Base-by-base conservation (phyloP, 2,888 invertebrate genomes). In the Eutolmus rufibarbis region DNA sequence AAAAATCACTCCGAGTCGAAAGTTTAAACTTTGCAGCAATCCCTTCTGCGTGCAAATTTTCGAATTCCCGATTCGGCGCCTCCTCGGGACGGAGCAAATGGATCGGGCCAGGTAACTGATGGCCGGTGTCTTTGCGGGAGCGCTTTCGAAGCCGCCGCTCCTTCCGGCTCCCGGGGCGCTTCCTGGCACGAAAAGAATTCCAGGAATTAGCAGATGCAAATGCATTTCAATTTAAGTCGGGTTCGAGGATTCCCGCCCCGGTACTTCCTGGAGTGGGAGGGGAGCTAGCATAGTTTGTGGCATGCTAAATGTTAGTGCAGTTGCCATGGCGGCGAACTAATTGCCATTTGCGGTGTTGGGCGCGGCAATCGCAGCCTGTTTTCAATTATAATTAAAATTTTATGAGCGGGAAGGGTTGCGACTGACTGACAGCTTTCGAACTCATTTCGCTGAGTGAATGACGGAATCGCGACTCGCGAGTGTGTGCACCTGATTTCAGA, bases 1-100 rank as follows among this genome's bases (percentile, higher is more conserved):
- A 84, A 84, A 84, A 84, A 84, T 84, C 84, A 84, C 84, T 84
- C 66, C 9, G 19, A 43, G 84, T 84, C 40, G 74, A 37, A 74
- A 74, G 84, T 84, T 84, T 84, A 84, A 84, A 84, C 66, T 84
- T 31, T 12, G 2, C 8, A 34, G n/a, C 66, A 84, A 46, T 51
- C 74, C 16, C 51, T 84, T 43, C 66, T 66, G 37, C 66, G 84
- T 46, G 46, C 56, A 31, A 81, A 81, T 51, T 81, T n/a, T 81
- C 34, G 34, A 81, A 56, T 56, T 23, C 57, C 31, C 56, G 31
- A 31, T 19, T 16, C 19, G 28, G 37, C 51, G 81, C 28, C 23
- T 81, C 19, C 46, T 34, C 2, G 57, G 28, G 19, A 23, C 66
- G 66, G 8, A 7, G 66, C 28, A 66, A 66, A 66, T 66, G 51